Base-by-base conservation (phyloP, 2,888 invertebrate species). In the Phortica okadai region DNA sequence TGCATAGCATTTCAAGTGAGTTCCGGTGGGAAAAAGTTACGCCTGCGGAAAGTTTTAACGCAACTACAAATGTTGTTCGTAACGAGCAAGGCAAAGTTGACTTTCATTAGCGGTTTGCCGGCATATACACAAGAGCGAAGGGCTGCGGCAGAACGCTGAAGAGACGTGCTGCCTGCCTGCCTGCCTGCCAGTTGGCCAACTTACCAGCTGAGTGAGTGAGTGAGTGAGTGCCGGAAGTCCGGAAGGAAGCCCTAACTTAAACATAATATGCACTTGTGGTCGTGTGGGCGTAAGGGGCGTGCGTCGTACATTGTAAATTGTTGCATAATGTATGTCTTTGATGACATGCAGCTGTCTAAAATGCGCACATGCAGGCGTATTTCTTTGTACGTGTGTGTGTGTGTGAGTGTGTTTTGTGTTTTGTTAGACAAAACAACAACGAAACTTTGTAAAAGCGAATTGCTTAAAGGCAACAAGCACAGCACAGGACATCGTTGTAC, bases 91-190 rank as follows among this genome's bases (percentile, higher is more conserved):
- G 16, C 21, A 33, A 59, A 73, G 75, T 77, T 79, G 77, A 79
- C 79, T 77, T 79, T 79, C 79, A 79, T 79, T 79, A 79, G 79
- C 76, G 79, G 77, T 78, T 78, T 33, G 42, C 21, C 50, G 70
- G 21, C 25, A 44, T 33, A 5, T 33, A 33, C 33, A 33, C 1
- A 50, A 70, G n/a, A 33, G 42, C 7, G 16, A 50, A 2, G 33
- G 33, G 2, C 33, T 33, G 33, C 45, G 10, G 45, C n/a, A 8
- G 14, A 33, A 16, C 44, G 41, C 41, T 66, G 66, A 3, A 33
- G 21, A 59, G 33, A 33, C 3, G 33, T 4, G 25, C 25, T 8
- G 64, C 11, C 33, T 6, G 33, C 33, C 11, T 64, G 14, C 21
- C 25, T 64, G 21, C 8, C 33, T 33, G 11, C 33, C 33, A 59